Percentiles rank a stretch among this genome's conserved stretches.
phyloP scores from a whole-genome alignment of 2,888 invertebrate genomes.

The Platycheirus albimanus region DNA sequence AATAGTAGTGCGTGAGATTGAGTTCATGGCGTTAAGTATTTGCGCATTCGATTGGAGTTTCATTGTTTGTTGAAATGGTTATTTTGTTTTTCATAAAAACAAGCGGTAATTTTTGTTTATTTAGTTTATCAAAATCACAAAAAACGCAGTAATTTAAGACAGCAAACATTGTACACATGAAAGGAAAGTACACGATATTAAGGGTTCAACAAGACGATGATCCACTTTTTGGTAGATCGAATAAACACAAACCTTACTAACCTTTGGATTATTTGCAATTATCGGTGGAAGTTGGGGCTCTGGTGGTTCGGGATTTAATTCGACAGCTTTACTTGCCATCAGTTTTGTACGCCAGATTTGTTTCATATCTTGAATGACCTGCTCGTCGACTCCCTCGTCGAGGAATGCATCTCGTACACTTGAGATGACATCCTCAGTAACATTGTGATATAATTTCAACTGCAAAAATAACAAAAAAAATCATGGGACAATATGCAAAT shows the following conservation, averaged over 20 bases:
- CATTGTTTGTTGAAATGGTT: slow-evolving; percentile 48
- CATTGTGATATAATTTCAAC: slow-evolving; percentile 94
- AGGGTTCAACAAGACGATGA: slow-evolving; percentile 58
- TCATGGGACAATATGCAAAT: too few relatives aligned
- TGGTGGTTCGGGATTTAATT: slow-evolving; percentile 87
- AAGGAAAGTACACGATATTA: slow-evolving; percentile 67
- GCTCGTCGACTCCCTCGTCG: slow-evolving; percentile 99
- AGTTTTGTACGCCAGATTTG: slow-evolving; percentile 97
- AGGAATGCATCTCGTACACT: slow-evolving; percentile 96
- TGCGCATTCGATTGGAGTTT: slow-evolving; percentile 24
- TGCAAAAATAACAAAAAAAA: slow-evolving; percentile 78
- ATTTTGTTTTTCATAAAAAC: slow-evolving; percentile 51
- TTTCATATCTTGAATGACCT: slow-evolving; percentile 96
- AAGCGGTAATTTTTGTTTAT: slow-evolving; percentile 62
- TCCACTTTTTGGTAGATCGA: slow-evolving; percentile 59
- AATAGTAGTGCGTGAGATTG: slow-evolving; percentile 32
- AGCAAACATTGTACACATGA: slow-evolving; percentile 62
- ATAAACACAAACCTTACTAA: slow-evolving; percentile 79
- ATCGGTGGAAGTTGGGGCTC: slow-evolving; percentile 86
- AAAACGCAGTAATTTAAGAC: slow-evolving; percentile 61
- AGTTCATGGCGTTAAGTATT: slow-evolving; percentile 46
- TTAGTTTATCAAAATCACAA: slow-evolving; percentile 37
- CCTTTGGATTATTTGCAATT: slow-evolving; percentile 85
- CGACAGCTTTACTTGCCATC: slow-evolving; percentile 94
- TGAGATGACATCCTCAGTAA: slow-evolving; percentile 98